Conservation (phyloP, 64 coral and sea anemone species). For the Acropora yongei region DNA sequence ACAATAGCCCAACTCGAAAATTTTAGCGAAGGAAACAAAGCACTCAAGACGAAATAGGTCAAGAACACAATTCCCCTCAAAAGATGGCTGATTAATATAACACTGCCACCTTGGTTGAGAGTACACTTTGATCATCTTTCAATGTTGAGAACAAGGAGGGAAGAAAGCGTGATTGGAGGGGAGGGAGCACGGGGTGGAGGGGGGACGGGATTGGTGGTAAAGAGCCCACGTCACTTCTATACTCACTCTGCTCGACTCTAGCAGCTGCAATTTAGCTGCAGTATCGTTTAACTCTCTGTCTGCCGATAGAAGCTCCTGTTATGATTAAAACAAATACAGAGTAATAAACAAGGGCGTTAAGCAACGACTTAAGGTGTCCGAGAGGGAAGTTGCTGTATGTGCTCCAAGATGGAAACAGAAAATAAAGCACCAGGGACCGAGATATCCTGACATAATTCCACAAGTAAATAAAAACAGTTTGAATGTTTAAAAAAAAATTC, state of each 20-base stretch:
- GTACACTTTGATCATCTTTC: too few relatives aligned
- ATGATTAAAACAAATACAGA: background rate
- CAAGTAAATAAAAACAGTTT: background rate
- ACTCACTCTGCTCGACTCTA: constrained; percentile 69
- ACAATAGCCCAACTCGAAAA: too few relatives aligned
- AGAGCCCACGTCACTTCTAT: background rate
- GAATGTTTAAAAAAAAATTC: background rate
- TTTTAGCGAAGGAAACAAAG: background rate
- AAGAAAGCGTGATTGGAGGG: too few relatives aligned
- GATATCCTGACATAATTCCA: background rate
- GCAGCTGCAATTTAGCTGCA: constrained; percentile 53
- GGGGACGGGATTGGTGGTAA: too few relatives aligned
- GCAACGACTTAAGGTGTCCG: background rate
- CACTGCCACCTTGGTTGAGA: too few relatives aligned
- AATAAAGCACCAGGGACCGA: background rate
- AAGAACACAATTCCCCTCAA: too few relatives aligned
- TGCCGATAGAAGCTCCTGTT: constrained; percentile 57
- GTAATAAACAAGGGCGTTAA: background rate
- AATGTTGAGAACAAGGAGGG: too few relatives aligned
- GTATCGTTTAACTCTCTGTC: constrained; percentile 70
- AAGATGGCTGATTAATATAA: too few relatives aligned
- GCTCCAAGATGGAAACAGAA: background rate
- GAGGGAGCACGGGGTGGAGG: too few relatives aligned
- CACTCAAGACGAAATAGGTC: too few relatives aligned
- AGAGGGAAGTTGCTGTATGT: background rate